phyloP scores from a whole-genome alignment of 2,113 vertebrate genomes.

The Anseranas semipalmata region DNA sequence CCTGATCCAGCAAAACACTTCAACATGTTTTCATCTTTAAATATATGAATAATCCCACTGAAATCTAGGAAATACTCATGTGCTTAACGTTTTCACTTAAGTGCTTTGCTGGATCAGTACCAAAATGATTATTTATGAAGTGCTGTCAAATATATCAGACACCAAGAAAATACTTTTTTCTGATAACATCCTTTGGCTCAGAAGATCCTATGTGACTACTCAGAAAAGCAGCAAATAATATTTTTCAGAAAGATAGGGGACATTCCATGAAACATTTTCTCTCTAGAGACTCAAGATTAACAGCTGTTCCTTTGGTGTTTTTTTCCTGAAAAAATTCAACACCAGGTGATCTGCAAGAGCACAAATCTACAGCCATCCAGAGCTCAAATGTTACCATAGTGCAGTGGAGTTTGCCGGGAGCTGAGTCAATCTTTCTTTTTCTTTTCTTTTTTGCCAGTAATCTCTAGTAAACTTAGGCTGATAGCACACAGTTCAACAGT shows the following conservation, averaged over 20 bases:
- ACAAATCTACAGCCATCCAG: not conserved
- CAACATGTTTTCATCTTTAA: accelerated
- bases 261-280: not conserved
- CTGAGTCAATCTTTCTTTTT: not conserved
- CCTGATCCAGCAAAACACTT: not conserved
- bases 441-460: not conserved
- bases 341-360: not conserved
- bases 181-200: slow-evolving; percentile 26
- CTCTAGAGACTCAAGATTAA: not conserved
- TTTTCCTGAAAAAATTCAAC: not conserved
- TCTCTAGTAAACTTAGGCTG: not conserved
- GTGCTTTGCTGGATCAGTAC: slow-evolving; percentile 47
- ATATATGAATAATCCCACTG: not conserved
- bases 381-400: not conserved
- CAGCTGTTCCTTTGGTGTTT: not conserved
- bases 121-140: not conserved
- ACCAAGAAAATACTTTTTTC: not conserved
- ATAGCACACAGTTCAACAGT: not conserved
- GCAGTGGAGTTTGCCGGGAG: not conserved
- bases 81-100: slow-evolving; percentile 31
- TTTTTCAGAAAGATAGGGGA: not conserved
- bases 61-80: slow-evolving; percentile 33
- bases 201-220: not conserved
- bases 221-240: not conserved
- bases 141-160: not conserved